Base-by-base conservation (phyloP, 2,797 vertebrate genomes). In the Cyprinella venusta region DNA sequence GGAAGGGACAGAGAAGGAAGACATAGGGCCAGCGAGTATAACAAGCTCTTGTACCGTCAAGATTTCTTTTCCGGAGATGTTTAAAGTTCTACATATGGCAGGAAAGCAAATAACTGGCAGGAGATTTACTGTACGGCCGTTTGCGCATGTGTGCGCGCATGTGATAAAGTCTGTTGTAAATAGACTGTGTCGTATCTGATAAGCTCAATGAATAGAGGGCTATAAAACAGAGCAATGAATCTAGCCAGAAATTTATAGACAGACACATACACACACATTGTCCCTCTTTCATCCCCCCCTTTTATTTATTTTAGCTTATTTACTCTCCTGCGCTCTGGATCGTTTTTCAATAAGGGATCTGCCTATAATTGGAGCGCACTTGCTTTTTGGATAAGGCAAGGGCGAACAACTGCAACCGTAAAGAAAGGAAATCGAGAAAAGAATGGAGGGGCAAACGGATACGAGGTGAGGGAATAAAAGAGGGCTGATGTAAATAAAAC, bases 151-250 rank as follows among this genome's bases (percentile, higher is more conserved):
- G 76, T 76, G 84, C n/a, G 74, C 63, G 81, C 54, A 77, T 77
- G 70, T 82, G 78, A 82, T 42, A 86, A 83, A 67, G 76, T 65
- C 70, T 59, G 76, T 59, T 84, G 86, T 87, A 86, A 89, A 89
- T 88, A 88, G 81, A 78, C 86, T 82, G 74, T 86, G 77, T 81
- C 80, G 86, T 80, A 88, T 89, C 83, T 86, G 88, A 89, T 86
- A 87, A 86, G 85, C 82, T 78, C 76, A 76, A 61, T 84, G 81
- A 88, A 85, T 85, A 79, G 78, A 70, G 76, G 76, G 81, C 79
- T 69, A 84, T 86, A 89, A 88, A 88, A 86, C 64, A 81, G 70
- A 78, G 74, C 79, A 80, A 85, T 85, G 79, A 87, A 86, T 79
- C 85, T 69, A 81, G 69, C 61, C 40, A 67, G 54, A 76, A 85